A percentile compares a stretch with the other conserved stretches of the same genome.
Conservation (phyloP, 2,888 invertebrate genomes). For the Sphinx pinastri region DNA sequence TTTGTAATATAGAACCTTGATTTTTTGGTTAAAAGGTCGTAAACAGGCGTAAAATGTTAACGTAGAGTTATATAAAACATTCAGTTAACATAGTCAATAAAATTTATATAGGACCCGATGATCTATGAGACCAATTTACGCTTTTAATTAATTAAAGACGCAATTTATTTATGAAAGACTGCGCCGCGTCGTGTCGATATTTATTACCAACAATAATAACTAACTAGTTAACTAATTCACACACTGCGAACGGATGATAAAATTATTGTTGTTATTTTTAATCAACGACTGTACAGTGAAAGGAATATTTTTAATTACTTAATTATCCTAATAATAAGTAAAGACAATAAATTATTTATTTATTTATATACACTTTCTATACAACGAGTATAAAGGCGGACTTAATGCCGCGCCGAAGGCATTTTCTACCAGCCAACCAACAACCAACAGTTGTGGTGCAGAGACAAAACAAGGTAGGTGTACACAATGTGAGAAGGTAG, state of each 20-base stretch:
- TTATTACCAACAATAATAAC: background rate
- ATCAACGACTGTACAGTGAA: too few species aligned
- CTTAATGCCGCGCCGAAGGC: too few species aligned
- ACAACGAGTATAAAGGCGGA: too few species aligned
- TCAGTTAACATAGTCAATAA: conserved; percentile 33
- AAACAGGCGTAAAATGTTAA: background rate
- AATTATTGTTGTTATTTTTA: background rate
- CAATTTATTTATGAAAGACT: conserved; percentile 25
- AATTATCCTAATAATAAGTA: too few species aligned
- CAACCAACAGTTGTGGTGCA: too few species aligned
- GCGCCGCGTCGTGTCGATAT: conserved; percentile 16
- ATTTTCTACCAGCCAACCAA: too few species aligned
- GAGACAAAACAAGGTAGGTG: too few species aligned
- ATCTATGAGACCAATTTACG: conserved; percentile 36
- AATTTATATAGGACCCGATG: conserved; percentile 30
- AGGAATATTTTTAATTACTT: too few species aligned
- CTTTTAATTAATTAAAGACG: conserved; percentile 34
- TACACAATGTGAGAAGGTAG: too few species aligned
- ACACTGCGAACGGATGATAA: background rate
- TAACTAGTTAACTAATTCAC: background rate
- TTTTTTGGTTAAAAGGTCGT: background rate
- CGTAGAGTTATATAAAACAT: background rate
- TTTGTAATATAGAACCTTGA: too few species aligned
- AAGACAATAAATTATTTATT: too few species aligned
- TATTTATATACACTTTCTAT: too few species aligned